phyloP scores from a whole-genome alignment of 1,140 invertebrate genomes.

The Reticulitermes speratus region DNA sequence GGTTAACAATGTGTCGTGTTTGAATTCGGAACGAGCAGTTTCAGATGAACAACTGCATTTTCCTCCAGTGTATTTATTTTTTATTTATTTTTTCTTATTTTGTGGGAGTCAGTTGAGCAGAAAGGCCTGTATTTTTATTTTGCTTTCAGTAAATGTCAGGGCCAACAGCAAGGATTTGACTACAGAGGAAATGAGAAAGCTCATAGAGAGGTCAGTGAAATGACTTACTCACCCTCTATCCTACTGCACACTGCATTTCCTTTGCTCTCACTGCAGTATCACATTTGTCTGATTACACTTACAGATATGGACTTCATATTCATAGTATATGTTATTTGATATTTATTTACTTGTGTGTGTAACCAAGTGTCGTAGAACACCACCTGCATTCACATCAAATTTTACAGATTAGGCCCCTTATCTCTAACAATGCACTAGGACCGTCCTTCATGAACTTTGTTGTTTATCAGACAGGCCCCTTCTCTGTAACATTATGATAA shows the following conservation, averaged over 20 bases:
- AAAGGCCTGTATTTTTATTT: slow-evolving; percentile 30
- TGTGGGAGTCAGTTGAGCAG: neutral
- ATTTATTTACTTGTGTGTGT: neutral
- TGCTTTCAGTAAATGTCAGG: slow-evolving; percentile 68
- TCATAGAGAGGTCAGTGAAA: slow-evolving; percentile 86
- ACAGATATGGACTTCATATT: neutral
- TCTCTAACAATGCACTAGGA: too few relatives aligned
- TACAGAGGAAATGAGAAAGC: slow-evolving; percentile 92
- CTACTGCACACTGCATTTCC: slow-evolving; percentile 23
- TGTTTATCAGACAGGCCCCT: too few relatives aligned
- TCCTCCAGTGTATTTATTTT: neutral
- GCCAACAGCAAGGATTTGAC: slow-evolving; percentile 81
- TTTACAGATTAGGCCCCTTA: too few relatives aligned
- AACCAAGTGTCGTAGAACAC: neutral
- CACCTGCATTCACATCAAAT: too few relatives aligned
- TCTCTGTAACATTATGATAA: too few relatives aligned
- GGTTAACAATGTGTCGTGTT: neutral
- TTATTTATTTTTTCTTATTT: neutral
- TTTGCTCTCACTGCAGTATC: neutral
- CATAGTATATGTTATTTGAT: neutral
- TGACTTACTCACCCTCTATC: neutral
- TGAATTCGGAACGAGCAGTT: too few relatives aligned
- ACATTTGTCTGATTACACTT: neutral
- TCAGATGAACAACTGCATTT: too few relatives aligned
- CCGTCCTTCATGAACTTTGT: too few relatives aligned